Conservation (phyloP, 2,888 invertebrate species). For the Heliconius erato region DNA sequence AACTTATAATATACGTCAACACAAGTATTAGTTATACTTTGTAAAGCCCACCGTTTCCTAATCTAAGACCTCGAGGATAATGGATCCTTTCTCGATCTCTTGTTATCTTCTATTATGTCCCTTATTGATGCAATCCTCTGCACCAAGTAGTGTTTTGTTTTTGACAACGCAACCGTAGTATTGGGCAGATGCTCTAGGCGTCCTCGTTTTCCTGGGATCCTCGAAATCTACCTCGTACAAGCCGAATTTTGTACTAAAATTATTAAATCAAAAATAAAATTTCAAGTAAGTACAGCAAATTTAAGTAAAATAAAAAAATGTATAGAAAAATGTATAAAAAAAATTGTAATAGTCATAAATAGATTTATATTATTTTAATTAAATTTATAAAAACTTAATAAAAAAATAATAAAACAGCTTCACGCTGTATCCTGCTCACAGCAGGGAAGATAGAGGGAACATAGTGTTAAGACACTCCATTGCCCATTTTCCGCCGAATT, state of each 20-base stretch:
- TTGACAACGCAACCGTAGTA: constrained; percentile 42
- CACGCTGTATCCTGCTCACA: no score
- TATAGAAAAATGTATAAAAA: no score
- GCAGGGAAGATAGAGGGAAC: no score
- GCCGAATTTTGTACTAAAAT: constrained; percentile 56
- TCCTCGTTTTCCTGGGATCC: constrained; percentile 52
- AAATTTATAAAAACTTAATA: no score
- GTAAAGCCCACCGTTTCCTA: neutral
- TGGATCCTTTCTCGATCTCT: neutral
- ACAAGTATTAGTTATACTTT: neutral
- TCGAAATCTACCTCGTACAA: constrained; percentile 58
- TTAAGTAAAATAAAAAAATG: no score
- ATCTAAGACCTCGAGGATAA: no score
- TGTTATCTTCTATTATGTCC: neutral
- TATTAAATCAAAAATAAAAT: neutral
- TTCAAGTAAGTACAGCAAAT: no score
- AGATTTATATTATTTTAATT: no score
- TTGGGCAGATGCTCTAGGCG: constrained; percentile 52
- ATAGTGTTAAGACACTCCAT: no score
- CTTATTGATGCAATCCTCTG: constrained; percentile 5
- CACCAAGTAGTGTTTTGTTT: constrained; percentile 19
- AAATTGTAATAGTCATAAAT: no score
- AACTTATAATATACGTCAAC: neutral
- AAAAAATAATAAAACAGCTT: no score
- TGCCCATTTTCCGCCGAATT: no score